Evolutionary conservation across 2,888 invertebrate species (phyloP).

Genomic region (Orthosia gothica): DNA sequence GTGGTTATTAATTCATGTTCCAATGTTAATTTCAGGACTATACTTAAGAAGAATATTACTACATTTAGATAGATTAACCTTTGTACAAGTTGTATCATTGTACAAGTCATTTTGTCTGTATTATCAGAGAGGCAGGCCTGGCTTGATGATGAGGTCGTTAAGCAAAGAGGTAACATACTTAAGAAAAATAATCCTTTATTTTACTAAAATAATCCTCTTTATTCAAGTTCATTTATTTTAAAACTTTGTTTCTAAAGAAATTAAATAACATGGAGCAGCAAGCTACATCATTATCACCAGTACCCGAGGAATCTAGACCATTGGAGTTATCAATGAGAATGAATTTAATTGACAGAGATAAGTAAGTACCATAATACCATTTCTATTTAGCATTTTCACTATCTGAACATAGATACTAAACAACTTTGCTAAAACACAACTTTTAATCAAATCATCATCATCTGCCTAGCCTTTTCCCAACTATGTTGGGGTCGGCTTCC

Average conservation of each 20-base stretch:
- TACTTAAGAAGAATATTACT: conserved; percentile 96
- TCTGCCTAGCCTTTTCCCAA: no score
- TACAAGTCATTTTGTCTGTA: conserved; percentile 94
- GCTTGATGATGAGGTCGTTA: conserved; percentile 87
- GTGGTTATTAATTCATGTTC: neutral
- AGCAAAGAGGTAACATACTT: conserved; percentile 86
- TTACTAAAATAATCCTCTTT: neutral
- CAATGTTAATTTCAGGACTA: conserved; percentile 92
- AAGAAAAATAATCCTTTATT: neutral
- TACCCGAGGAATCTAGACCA: conserved; percentile 82
- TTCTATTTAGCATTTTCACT: neutral
- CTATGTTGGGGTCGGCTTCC: no score
- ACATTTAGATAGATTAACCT: conserved; percentile 96
- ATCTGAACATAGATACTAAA: neutral
- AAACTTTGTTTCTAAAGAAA: conserved; percentile 78
- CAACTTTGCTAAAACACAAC: no score
- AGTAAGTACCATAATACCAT: conserved; percentile 74
- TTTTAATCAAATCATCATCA: no score
- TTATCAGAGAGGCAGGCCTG: conserved; percentile 92
- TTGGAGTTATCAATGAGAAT: conserved; percentile 85
- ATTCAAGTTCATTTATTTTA: neutral
- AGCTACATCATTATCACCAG: conserved; percentile 74
- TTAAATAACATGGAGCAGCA: conserved; percentile 86
- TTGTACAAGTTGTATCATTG: conserved; percentile 95
- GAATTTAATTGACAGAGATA: conserved; percentile 86